Base-by-base conservation (phyloP, 2,888 invertebrate species). In the Craniophora ligustri region DNA sequence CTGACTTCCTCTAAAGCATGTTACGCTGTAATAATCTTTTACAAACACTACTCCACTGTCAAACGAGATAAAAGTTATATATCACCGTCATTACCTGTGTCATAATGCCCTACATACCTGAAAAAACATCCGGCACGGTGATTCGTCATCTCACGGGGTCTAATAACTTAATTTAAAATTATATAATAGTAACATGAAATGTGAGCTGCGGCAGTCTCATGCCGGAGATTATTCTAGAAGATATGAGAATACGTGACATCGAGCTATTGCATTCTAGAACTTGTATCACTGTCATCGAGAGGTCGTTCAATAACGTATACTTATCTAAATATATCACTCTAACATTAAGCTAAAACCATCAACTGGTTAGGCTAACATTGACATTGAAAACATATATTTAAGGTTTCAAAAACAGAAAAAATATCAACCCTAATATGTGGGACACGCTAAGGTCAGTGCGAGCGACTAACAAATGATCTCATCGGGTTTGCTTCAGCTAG, bases 111-210 rank as follows among this genome's bases (percentile, higher is more conserved):
- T 81, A 89, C 83, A 82, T 88, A 79, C 84, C 85, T 84, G 78
- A 82, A 86, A 87, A 84, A 86, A 85, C 85, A 88, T 86, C 84
- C 84, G 83, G 70, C 64, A 67, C 56, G 46, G 69, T 84, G 79
- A 82, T 57, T 80, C 80, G 78, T 71, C 74, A 63, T 54, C 67
- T 72, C 70, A 50, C 41, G 38, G 58, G 53, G 73, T 51, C 41
- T 57, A 40, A 57, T 46, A 48, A 31, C 40, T 51, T 44, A 32
- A 56, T 49, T 70, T 46, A 16, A 49, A 49, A 30, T 65, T 70
- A 70, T 48, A 39, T 65, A 66, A 70, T 35, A 32, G 18, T 39
- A 28, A 31, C 18, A 69, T 30, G 28, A 30, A 30, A 46, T 5
- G 41, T 30, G 31, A 40, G 31, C 41, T 61, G 41, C 51, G 13